Base-by-base conservation (phyloP, 2,888 invertebrate species). In the Drosophila helvetica region DNA sequence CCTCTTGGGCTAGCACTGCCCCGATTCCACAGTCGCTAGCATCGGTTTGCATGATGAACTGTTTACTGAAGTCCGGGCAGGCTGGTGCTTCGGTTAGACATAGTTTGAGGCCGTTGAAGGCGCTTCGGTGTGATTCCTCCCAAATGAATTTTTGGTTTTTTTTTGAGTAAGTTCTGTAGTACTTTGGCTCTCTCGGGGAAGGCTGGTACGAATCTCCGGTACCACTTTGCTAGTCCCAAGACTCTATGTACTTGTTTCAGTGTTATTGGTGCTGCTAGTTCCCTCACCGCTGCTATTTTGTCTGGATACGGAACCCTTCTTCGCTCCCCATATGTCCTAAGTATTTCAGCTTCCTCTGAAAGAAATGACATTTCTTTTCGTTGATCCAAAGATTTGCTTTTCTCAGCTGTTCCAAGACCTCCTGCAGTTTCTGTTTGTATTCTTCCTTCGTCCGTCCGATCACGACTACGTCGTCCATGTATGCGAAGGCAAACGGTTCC, bases 51-150 rank as follows among this genome's bases (percentile, higher is more conserved):
- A 46, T 19, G 18, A 46, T 18, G 19, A 30, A 27, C 27, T 50
- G 50, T 50, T 50, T 50, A 4, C n/a, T 50, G 6, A 50, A 27
- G 12, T 50, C 50, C 9, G 30, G 51, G 12, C 51, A 51, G 9
- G 30, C 51, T 17, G 51, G 51, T 33, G 51, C 33, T 30, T n/a
- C 22, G n/a, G 54, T 54, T 1, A 54, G 25, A 3, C 54, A 43
- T 5, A 7, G 4, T 19, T 42, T 53, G 6, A 53, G 15, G 2
- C 5, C 18, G 17, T 53, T 4, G 6, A 53, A 42, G 8, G 25
- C 38, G 19, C n/a, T 1, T n/a, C 22, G 25, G 15, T 42, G 42
- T 2, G 27, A 25, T 12, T 43, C n/a, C n/a, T n/a, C n/a, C n/a
- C n/a, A n/a, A n/a, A n/a, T n/a, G n/a, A n/a, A n/a, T n/a, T n/a